Base-by-base conservation (phyloP, 2,888 invertebrate genomes). In the Meandrusa payeni region DNA sequence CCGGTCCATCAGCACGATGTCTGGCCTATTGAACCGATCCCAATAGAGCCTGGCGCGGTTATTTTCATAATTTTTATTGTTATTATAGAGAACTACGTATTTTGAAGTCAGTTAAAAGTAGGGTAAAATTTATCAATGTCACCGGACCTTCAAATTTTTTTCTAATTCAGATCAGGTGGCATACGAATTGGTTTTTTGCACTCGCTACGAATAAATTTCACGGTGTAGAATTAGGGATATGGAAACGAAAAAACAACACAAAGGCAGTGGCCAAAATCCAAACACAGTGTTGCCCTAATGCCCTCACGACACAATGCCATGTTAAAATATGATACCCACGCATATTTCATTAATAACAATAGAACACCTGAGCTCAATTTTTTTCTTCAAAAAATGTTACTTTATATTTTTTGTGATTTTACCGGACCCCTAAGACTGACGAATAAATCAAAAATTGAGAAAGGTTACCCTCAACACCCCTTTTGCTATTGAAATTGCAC, bases 331-430 rank as follows among this genome's bases (percentile, higher is more conserved):
- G 52, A 68, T 54, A 60, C 61, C 63, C 57, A 63, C 64, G 64
- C 67, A 68, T 73, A 69, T 73, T 70, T 68, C 57, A 58, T 59
- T 52, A 55, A 57, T 54, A 68, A 74, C 71, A 77, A 76, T 67
- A 54, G 56, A 46, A 54, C 77, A 78, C 77, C 77, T 77, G 76
- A 70, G 59, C 41, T 32, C 57, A 46, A 55, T 59, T 63, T 61
- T 60, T 56, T 52, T 49, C 32, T 29, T 28, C 10, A 26, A 41
- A 29, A 11, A 44, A 42, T 31, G 24, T 27, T 28, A 47, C 39
- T 26, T 38, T 28, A 37, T 26, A 41, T 44, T 47, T 47, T 45
- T 47, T 41, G 49, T 24, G 15, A 19, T 12, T 19, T 15, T 9
- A 7, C 36, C 12, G 23, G 24, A 31, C 15, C 23, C 23, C 23